Conservation (phyloP, 2,888 invertebrate species). For the Amphipoea lucens region DNA sequence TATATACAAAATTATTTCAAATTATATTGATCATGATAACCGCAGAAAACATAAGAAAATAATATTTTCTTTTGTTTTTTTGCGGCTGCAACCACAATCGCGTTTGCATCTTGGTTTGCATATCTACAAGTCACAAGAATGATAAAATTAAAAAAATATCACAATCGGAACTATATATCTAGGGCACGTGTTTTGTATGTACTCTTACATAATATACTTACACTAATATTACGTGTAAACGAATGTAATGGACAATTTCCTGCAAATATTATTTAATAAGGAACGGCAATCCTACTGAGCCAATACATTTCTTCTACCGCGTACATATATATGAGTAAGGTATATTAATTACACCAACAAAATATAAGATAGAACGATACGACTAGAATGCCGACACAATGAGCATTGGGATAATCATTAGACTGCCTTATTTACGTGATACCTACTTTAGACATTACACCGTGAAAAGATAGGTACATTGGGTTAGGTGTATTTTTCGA, state of each 20-base stretch:
- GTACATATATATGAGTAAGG: slow-evolving; percentile 61
- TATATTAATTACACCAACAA: slow-evolving; percentile 61
- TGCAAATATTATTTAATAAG: slow-evolving; percentile 71
- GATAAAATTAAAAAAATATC: slow-evolving; percentile 77
- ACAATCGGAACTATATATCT: slow-evolving; percentile 83
- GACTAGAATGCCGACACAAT: slow-evolving; percentile 81
- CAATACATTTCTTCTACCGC: slow-evolving; percentile 72
- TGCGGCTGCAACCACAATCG: slow-evolving; percentile 16
- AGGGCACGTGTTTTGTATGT: slow-evolving; percentile 75
- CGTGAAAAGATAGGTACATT: neutral
- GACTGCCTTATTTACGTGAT: slow-evolving; percentile 53
- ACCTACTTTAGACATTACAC: slow-evolving; percentile 16
- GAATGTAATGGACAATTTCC: slow-evolving; percentile 73
- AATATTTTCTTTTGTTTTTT: slow-evolving; percentile 3
- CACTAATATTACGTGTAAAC: slow-evolving; percentile 70
- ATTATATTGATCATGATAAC: slow-evolving; percentile 32
- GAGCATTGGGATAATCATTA: slow-evolving; percentile 61
- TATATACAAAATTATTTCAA: slow-evolving; percentile 41
- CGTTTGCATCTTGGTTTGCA: slow-evolving; percentile 11
- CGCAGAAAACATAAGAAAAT: slow-evolving; percentile 23
- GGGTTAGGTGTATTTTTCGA: neutral
- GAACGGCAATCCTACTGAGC: slow-evolving; percentile 80
- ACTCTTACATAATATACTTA: slow-evolving; percentile 71
- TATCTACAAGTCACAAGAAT: slow-evolving; percentile 29
- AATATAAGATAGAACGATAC: slow-evolving; percentile 71